Conservation (phyloP, 2,797 vertebrate species). For the Manis javanica region DNA sequence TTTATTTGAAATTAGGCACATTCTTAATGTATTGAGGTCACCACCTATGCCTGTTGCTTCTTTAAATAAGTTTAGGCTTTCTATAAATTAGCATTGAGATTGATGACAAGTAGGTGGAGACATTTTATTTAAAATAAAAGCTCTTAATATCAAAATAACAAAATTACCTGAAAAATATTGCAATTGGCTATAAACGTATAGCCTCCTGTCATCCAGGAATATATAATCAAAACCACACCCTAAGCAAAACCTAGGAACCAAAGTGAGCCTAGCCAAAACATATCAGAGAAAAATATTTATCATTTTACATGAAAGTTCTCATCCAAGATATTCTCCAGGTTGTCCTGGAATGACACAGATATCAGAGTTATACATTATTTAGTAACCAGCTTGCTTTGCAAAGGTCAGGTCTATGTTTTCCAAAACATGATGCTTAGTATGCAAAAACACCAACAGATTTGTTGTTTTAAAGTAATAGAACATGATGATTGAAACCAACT, state of each 20-base stretch:
- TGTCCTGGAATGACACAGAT: constrained; percentile 37
- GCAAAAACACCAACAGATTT: background rate
- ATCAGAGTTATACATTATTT: constrained; percentile 26
- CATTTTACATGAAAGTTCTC: constrained; percentile 50
- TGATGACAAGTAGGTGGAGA: constrained; percentile 39
- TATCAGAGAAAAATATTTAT: constrained; percentile 40
- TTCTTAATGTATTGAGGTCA: constrained; percentile 64
- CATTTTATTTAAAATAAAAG: background rate
- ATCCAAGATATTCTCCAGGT: background rate
- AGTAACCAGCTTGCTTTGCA: constrained; percentile 49
- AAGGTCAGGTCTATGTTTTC: constrained; percentile 25
- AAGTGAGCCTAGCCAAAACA: background rate
- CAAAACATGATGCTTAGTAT: background rate
- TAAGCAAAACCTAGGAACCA: background rate
- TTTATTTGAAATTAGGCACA: background rate
- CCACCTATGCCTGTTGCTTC: constrained; percentile 57
- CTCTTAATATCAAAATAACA: background rate
- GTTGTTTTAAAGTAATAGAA: constrained; percentile 38
- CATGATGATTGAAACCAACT: background rate
- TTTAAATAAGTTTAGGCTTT: constrained; percentile 7
- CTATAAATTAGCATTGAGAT: constrained; percentile 59
- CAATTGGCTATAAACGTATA: background rate
- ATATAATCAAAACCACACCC: background rate
- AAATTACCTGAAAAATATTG: background rate
- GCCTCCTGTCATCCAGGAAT: background rate